Percentiles rank a stretch among this genome's conserved stretches.
Conservation (phyloP, 2,888 invertebrate species). For the Torymus texanus region DNA sequence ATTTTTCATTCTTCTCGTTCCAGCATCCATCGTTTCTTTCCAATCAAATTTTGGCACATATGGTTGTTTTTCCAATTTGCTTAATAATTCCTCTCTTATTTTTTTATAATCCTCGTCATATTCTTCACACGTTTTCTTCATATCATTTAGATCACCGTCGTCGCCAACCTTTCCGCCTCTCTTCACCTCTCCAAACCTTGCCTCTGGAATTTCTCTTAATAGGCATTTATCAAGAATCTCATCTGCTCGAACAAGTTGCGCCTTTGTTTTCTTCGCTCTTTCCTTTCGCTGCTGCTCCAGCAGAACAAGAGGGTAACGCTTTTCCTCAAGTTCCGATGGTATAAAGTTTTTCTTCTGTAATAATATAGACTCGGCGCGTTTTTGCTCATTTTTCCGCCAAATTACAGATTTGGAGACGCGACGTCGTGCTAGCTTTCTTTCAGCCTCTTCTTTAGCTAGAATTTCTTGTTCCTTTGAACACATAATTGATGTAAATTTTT, state of each 20-base stretch:
- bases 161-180: too few relatives aligned
- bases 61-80: slow-evolving; percentile 75
- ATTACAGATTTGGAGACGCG: slow-evolving; percentile 73
- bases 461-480: slow-evolving; percentile 57
- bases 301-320: slow-evolving; percentile 79
- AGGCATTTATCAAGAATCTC: slow-evolving; percentile 37
- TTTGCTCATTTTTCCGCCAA: slow-evolving; percentile 80
- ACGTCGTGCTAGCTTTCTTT: slow-evolving; percentile 80
- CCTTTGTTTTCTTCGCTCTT: slow-evolving; percentile 74
- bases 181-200: neutral
- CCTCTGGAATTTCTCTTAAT: slow-evolving; percentile 53
- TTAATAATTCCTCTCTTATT: slow-evolving; percentile 66
- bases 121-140: slow-evolving; percentile 46
- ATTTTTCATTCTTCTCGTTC: slow-evolving; percentile 49
- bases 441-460: slow-evolving; percentile 62
- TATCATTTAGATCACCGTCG: too few relatives aligned
- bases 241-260: slow-evolving; percentile 55
- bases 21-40: slow-evolving; percentile 63
- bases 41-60: slow-evolving; percentile 77
- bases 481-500: neutral
- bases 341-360: slow-evolving; percentile 80
- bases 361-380: slow-evolving; percentile 80
- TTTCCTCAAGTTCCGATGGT: slow-evolving; percentile 78
- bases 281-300: slow-evolving; percentile 77
- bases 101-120: slow-evolving; percentile 51